Percentiles rank a stretch among this genome's conserved stretches.
Conservation (phyloP, 2,797 vertebrate genomes). For the Rhabdomys pumilio region DNA sequence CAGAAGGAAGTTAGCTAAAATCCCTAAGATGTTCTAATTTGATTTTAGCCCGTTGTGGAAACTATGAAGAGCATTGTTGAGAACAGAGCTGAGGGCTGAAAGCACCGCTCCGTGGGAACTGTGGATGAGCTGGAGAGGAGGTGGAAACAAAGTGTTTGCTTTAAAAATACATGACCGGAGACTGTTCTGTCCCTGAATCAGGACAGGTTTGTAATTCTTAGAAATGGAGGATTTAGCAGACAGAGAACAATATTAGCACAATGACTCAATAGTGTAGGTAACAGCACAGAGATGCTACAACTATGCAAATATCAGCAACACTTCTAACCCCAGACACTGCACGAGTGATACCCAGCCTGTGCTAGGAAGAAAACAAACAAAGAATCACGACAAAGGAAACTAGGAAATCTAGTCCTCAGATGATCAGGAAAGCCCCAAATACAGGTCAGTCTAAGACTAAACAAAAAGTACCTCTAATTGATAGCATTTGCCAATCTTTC, state of each 20-base stretch:
- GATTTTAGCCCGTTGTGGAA: background rate
- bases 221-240: background rate
- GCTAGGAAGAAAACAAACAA: background rate
- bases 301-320: background rate
- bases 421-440: background rate
- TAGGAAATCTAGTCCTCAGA: too few relatives aligned
- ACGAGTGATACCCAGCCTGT: background rate
- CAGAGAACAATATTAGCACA: background rate
- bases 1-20: background rate
- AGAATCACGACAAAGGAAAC: background rate
- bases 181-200: conserved; percentile 26
- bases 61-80: background rate
- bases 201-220: background rate
- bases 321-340: background rate
- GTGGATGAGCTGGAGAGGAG: background rate
- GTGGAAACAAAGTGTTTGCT: background rate
- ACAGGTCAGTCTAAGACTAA: background rate
- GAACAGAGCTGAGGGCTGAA: conserved; percentile 3
- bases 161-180: background rate
- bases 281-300: background rate
- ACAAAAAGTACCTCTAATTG: background rate
- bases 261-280: background rate
- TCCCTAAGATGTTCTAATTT: conserved; percentile 53
- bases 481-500: conserved; percentile 9
- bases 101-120: background rate